Evolutionary conservation across 2,113 vertebrate genomes (phyloP).

Genomic region (Strix aluco): DNA sequence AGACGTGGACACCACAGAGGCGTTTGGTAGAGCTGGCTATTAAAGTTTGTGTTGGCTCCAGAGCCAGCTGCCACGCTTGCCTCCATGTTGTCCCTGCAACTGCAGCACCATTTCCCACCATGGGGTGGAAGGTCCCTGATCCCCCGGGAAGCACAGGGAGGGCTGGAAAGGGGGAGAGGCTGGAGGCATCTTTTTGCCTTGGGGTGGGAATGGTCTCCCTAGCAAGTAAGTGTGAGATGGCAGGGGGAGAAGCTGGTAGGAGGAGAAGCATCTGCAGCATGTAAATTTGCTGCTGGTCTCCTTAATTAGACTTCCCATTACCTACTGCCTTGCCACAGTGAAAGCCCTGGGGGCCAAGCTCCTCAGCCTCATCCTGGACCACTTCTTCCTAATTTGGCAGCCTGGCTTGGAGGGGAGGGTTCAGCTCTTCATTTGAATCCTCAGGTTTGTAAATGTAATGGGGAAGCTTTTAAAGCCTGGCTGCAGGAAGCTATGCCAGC

Average conservation of each 20-base stretch:
- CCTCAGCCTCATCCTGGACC: neutral
- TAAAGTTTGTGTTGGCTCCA: neutral
- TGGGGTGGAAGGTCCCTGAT: neutral
- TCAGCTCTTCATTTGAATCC: neutral
- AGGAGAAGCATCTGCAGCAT: neutral
- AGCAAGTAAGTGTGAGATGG: neutral
- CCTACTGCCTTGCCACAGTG: neutral
- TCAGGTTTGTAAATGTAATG: neutral
- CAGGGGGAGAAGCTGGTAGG: neutral
- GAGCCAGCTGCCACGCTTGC: accelerated
- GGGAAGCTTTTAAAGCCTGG: neutral
- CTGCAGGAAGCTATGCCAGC: neutral
- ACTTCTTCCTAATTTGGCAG: neutral
- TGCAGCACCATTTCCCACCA: neutral
- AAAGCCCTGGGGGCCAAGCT: neutral
- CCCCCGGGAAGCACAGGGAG: neutral
- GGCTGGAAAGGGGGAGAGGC: neutral
- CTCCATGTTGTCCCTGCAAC: accelerated
- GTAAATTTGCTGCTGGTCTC: neutral
- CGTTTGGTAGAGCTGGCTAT: accelerated
- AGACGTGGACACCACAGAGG: neutral
- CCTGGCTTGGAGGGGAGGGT: neutral
- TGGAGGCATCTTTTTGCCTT: neutral
- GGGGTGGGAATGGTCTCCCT: accelerated
- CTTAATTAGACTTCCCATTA: neutral